Evolutionary conservation across 2,113 vertebrate species (phyloP).

Genomic region (Cavia aperea): DNA sequence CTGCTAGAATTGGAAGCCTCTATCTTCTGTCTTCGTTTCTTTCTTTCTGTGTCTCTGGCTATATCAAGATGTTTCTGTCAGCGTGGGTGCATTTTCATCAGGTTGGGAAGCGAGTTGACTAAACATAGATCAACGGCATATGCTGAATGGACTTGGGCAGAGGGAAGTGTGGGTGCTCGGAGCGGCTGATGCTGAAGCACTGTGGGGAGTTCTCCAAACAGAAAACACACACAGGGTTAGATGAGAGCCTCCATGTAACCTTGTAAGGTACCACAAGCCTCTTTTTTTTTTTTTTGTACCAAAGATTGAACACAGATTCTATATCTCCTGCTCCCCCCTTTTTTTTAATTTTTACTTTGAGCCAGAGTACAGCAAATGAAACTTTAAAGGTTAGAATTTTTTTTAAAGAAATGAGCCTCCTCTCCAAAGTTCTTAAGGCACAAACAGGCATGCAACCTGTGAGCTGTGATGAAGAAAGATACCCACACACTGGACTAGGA

Average conservation of each 20-base stretch:
- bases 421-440: background rate
- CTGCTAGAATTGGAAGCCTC: background rate
- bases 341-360: background rate
- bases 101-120: background rate
- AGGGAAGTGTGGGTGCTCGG: background rate
- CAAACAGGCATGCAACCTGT: background rate
- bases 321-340: background rate
- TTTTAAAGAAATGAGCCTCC: background rate
- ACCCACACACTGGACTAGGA: background rate
- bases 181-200: background rate
- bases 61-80: background rate
- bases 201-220: background rate
- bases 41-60: background rate
- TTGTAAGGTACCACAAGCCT: background rate
- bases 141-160: background rate
- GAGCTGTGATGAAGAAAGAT: background rate
- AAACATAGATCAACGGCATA: conserved; percentile 6
- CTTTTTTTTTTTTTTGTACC: background rate
- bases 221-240: background rate
- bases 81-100: background rate
- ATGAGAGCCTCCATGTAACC: rapidly evolving
- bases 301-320: background rate
- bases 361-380: background rate
- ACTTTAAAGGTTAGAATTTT: background rate
- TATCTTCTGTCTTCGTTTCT: background rate